Evolutionary conservation across 2,113 vertebrate genomes (phyloP), one percentile per base, ranked within the genome.

Genomic region (Thalassarche chlororhynchos): DNA sequence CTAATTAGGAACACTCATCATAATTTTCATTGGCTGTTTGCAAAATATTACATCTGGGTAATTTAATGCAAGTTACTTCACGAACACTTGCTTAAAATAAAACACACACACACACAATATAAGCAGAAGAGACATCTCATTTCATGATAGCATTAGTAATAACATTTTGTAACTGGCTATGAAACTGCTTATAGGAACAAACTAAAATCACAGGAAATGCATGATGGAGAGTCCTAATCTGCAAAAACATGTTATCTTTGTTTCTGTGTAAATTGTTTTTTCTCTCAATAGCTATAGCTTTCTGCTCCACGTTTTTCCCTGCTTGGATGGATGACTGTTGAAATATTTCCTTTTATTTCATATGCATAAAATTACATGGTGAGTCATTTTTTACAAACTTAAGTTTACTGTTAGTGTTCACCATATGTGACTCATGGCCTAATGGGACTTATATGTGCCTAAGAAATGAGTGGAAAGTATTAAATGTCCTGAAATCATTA

Each of bases 1-100:
- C 98, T 98, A 98, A 99, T 98, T 98, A 98, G 97, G 72, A 97
- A 69, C 84, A 97, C 94, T 97, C 96, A 97, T 98, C 98, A 98
- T 98, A 92, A 98, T 98, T 98, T 98, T 97, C 93, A 82, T 81
- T 98, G 97, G 94, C 94, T 98, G 97, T 98, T 98, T 99, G 97
- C 97, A 97, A 98, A 98, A 97, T 97, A 98, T 98, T 98, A 95
- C 94, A 84, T 98, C 95, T 95, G 95, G 92, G 93, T 98, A 98
- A 98, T 98, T 98, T 98, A 98, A 98, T 97, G 90, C 84, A 78
- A 96, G 90, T 97, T 97, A 90, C 80, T 97, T 97, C 97, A 91
- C 93, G 90, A 97, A 83, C 1, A 15, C 38, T 97, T 65, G 84
- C 89, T 79, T 76, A 34, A 79, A 97, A 47, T 62, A 55, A 90